A percentile compares a stretch with the other conserved stretches of the same genome.
phyloP scores from a whole-genome alignment of 2,113 vertebrate species.

The Scatophagus argus region DNA sequence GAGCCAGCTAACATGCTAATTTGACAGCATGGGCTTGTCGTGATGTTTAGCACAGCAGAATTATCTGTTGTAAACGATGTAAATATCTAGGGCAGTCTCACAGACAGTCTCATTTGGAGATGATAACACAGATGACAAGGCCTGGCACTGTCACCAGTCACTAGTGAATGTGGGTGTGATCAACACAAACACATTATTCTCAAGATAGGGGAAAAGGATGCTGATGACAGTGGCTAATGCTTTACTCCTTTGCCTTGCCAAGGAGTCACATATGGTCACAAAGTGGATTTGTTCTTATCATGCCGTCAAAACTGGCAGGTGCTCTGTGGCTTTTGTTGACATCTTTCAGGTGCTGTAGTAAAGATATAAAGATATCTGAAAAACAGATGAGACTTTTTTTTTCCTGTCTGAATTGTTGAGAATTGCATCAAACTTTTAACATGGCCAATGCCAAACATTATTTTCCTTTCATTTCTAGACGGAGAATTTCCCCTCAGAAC shows the following conservation, averaged over 20 bases:
- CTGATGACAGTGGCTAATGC: slow-evolving; percentile 76
- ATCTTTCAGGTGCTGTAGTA: slow-evolving; percentile 16
- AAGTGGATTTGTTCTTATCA: slow-evolving; percentile 59
- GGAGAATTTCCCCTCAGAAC: slow-evolving; percentile 99
- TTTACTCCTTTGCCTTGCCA: slow-evolving; percentile 63
- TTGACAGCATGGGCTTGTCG: slow-evolving; percentile 74
- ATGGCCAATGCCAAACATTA: slow-evolving; percentile 40
- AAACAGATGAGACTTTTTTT: neutral
- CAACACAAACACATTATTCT: slow-evolving; percentile 82
- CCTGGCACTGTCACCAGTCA: slow-evolving; percentile 82
- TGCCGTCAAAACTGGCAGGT: slow-evolving; percentile 45
- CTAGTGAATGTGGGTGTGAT: slow-evolving; percentile 81
- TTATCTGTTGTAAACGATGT: slow-evolving; percentile 75
- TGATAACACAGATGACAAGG: slow-evolving; percentile 80
- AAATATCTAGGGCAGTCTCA: slow-evolving; percentile 80
- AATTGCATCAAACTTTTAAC: slow-evolving; percentile 20
- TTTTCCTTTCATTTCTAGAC: slow-evolving; percentile 90
- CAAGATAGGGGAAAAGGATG: slow-evolving; percentile 71
- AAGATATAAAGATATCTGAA: neutral
- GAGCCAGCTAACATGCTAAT: slow-evolving; percentile 80
- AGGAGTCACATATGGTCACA: slow-evolving; percentile 73
- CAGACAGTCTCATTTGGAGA: slow-evolving; percentile 80
- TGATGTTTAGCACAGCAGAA: slow-evolving; percentile 71
- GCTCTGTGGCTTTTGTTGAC: slow-evolving; percentile 43
- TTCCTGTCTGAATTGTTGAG: slow-evolving; percentile 36